phyloP scores from a whole-genome alignment of 2,797 vertebrate species.

The Sciurus vulgaris region DNA sequence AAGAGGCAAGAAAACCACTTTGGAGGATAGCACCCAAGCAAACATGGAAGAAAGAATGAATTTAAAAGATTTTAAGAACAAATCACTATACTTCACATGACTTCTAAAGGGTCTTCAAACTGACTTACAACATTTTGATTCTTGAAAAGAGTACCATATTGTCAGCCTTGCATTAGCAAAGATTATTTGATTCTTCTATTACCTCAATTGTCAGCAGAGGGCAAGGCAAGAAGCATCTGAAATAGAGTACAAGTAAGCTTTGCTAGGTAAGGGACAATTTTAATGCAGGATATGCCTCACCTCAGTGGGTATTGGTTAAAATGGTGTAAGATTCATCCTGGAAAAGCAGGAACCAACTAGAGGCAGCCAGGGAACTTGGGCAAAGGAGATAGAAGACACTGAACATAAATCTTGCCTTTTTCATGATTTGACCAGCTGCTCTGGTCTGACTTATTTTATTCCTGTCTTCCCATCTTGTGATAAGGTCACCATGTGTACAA shows the following conservation, averaged over 20 bases:
- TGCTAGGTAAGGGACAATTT: not conserved
- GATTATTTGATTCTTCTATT: not conserved
- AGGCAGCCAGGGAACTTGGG: not conserved
- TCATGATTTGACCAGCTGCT: not conserved
- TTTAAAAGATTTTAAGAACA: slow-evolving; percentile 12
- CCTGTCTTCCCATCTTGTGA: not conserved
- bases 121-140: slow-evolving; percentile 1
- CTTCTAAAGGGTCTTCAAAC: slow-evolving; percentile 49
- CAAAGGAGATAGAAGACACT: not conserved
- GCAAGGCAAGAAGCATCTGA: not conserved
- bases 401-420: not conserved
- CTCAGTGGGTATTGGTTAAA: not conserved
- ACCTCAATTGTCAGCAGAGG: not conserved
- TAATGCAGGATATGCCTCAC: not conserved
- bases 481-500: not conserved
- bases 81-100: slow-evolving; percentile 27
- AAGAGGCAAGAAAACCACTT: not conserved
- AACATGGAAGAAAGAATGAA: slow-evolving; percentile 40
- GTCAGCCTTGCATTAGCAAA: not conserved
- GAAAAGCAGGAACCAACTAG: not conserved
- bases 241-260: not conserved
- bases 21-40: not conserved
- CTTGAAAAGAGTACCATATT: not conserved
- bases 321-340: not conserved
- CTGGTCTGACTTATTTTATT: not conserved